These are phyloP conservation scores for Caenorhabditis wallacei DNA, from an alignment of 2,888 invertebrate species.

Conservation along the genomic window DNA sequence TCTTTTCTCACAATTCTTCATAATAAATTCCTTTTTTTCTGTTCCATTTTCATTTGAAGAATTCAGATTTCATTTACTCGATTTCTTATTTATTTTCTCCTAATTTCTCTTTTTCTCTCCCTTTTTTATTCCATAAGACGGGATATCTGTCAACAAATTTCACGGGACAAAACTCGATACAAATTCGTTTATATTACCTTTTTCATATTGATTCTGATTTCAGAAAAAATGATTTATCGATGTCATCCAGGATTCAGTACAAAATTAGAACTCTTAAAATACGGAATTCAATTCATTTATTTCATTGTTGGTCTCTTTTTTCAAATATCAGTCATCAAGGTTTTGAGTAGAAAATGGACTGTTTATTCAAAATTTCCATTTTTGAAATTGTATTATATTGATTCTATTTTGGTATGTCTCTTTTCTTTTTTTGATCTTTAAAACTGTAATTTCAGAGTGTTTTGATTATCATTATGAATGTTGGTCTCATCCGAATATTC, in stretches of 20 bases:
- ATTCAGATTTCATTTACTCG: background rate
- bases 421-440: background rate
- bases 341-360: constrained; percentile 15
- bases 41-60: background rate
- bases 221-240: constrained; percentile 4
- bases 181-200: constrained; percentile 8
- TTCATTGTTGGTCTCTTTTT: constrained; percentile 28
- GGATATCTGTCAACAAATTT: constrained; percentile 7
- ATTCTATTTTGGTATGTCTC: constrained; percentile 39
- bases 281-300: constrained; percentile 34
- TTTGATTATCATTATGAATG: constrained; percentile 20
- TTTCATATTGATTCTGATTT: constrained; percentile 1
- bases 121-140: background rate
- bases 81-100: constrained; percentile 9
- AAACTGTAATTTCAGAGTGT: constrained; percentile 24
- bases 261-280: constrained; percentile 38
- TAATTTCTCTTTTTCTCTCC: background rate
- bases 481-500: constrained; percentile 20
- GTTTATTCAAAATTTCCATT: constrained; percentile 36
- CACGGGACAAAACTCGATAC: background rate
- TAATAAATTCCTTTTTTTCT: background rate
- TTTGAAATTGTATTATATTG: constrained; percentile 23
- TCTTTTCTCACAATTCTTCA: constrained; percentile 1
- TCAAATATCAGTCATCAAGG: constrained; percentile 7
- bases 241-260: constrained; percentile 42